Conservation (phyloP, 2,888 invertebrate genomes). For the Oxycera nigricornis region DNA sequence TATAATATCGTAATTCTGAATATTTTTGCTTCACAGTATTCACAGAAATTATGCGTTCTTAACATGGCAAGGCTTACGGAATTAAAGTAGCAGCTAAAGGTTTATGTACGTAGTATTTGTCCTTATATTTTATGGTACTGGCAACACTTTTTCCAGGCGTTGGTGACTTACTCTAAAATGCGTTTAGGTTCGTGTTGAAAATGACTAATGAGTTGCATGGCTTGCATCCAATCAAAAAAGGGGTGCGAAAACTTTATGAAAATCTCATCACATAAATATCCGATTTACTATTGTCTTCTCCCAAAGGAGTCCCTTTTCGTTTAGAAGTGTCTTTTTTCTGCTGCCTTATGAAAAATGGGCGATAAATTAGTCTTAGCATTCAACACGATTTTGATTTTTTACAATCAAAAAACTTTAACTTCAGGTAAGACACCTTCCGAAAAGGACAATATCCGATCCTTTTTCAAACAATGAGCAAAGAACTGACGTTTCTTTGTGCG, state of each 20-base stretch:
- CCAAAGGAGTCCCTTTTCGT: slow-evolving; percentile 31
- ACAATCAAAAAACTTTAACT: neutral
- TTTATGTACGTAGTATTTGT: no score
- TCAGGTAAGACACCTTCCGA: slow-evolving; percentile 30
- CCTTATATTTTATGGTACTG: no score
- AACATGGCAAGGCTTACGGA: no score
- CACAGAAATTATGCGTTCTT: no score
- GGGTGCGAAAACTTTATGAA: slow-evolving; percentile 45
- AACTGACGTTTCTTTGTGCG: slow-evolving; percentile 25
- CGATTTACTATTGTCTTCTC: slow-evolving; percentile 14
- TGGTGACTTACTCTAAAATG: neutral
- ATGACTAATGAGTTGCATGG: slow-evolving; percentile 29
- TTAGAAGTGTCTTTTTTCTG: slow-evolving; percentile 38
- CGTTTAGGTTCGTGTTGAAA: neutral
- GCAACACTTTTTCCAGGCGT: no score
- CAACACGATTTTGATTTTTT: neutral
- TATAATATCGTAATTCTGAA: no score
- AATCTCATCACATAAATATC: slow-evolving; percentile 43
- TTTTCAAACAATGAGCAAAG: slow-evolving; percentile 5
- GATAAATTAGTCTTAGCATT: slow-evolving; percentile 45
- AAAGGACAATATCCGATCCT: slow-evolving; percentile 29
- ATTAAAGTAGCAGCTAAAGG: no score
- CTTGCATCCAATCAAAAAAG: slow-evolving; percentile 16
- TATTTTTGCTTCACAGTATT: no score
- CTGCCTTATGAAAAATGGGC: slow-evolving; percentile 41